Percentiles rank a stretch among this genome's conserved stretches.
phyloP scores from a whole-genome alignment of 2,888 invertebrate species.

The Dichetophora obliterata region DNA sequence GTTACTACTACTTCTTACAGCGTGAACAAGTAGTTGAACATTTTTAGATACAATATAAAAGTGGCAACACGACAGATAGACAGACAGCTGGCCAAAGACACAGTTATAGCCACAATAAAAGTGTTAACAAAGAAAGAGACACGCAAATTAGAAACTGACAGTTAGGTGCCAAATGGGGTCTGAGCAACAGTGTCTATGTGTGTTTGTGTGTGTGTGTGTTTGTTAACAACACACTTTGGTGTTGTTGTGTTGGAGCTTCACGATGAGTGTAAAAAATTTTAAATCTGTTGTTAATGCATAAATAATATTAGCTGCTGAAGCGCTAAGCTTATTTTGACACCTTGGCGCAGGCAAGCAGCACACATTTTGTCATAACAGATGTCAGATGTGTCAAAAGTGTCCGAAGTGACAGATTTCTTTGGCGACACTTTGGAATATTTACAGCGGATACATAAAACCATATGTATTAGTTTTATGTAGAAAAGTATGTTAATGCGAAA shows the following conservation, averaged over 20 bases:
- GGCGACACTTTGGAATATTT: neutral
- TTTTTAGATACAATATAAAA: neutral
- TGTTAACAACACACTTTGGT: neutral
- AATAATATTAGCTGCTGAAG: slow-evolving; percentile 14
- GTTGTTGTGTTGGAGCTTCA: neutral
- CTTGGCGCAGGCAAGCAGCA: neutral
- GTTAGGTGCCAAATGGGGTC: neutral
- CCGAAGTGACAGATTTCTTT: slow-evolving; percentile 19
- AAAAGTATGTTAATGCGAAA: too few relatives aligned
- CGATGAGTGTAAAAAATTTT: neutral
- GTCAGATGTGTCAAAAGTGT: slow-evolving; percentile 25
- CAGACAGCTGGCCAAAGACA: neutral
- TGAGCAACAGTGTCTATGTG: neutral
- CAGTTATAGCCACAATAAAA: neutral
- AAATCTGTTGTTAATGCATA: slow-evolving; percentile 18
- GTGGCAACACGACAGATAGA: neutral
- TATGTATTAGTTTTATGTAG: too few relatives aligned
- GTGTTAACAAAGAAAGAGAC: neutral
- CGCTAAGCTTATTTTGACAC: slow-evolving; percentile 27
- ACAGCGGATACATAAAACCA: neutral
- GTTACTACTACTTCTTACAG: too few relatives aligned
- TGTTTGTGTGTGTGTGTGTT: too few relatives aligned
- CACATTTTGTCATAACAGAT: slow-evolving; percentile 19
- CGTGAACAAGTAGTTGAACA: neutral
- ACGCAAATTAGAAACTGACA: slow-evolving; percentile 2